These are phyloP conservation scores for Villa cingulata DNA, from an alignment of 2,888 invertebrate species.

Conservation along the genomic window DNA sequence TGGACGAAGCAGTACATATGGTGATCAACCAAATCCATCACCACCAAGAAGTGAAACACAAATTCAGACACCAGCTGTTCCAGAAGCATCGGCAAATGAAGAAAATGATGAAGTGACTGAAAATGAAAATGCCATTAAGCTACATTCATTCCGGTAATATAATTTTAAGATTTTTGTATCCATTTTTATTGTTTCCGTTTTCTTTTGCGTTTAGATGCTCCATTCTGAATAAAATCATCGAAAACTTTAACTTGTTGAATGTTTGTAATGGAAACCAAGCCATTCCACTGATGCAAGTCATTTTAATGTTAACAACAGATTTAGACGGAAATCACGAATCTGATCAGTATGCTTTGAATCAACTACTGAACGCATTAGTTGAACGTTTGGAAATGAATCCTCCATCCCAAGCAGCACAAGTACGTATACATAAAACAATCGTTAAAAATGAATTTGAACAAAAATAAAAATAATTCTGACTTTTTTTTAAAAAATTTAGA, in stretches of 20 bases:
- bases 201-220: constrained; percentile 30
- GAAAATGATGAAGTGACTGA: constrained; percentile 27
- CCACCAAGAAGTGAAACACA: constrained; percentile 24
- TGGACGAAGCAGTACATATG: constrained; percentile 87
- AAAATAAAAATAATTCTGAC: background rate
- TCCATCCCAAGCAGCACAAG: constrained; percentile 29
- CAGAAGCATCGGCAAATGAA: constrained; percentile 20
- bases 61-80: constrained; percentile 12
- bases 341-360: constrained; percentile 64
- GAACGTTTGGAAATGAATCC: constrained; percentile 55
- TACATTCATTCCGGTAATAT: constrained; percentile 30
- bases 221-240: constrained; percentile 60
- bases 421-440: background rate
- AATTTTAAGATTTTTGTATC: background rate
- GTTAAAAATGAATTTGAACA: background rate
- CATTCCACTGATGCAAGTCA: constrained; percentile 84
- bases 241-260: constrained; percentile 61
- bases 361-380: constrained; percentile 58
- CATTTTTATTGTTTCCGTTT: background rate
- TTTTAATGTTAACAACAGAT: constrained; percentile 80
- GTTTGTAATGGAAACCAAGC: constrained; percentile 70
- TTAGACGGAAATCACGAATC: constrained; percentile 72
- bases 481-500: constrained; percentile 16
- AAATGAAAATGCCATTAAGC: constrained; percentile 29
- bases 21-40: constrained; percentile 42